phyloP scores from a whole-genome alignment of 2,888 invertebrate species.

The Helobdella robusta region DNA sequence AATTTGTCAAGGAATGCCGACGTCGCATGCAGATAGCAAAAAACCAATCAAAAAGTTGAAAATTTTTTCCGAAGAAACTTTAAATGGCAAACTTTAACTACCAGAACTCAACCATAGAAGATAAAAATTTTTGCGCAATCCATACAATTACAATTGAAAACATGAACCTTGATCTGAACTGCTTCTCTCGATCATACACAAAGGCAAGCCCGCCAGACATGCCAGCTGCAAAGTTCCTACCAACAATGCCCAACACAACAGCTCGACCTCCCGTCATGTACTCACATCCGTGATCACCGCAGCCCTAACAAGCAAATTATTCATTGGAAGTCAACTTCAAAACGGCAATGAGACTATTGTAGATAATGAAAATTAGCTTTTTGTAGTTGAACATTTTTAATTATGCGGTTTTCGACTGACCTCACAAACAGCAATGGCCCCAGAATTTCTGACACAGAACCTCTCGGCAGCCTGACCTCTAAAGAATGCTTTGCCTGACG shows the following conservation, averaged over 20 bases:
- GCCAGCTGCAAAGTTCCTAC: constrained; percentile 95
- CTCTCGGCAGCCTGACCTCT: constrained; percentile 92
- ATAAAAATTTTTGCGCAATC: constrained; percentile 26
- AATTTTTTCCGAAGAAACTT: background rate
- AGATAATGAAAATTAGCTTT: no score
- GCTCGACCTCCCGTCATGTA: constrained; percentile 95
- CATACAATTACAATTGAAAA: background rate
- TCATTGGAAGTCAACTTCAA: background rate
- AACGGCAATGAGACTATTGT: no score
- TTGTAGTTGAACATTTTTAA: no score
- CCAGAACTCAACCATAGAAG: background rate
- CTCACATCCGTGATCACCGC: constrained; percentile 98
- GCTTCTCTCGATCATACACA: constrained; percentile 65
- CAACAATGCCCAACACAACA: constrained; percentile 83
- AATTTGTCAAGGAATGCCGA: no score
- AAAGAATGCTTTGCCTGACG: constrained; percentile 67
- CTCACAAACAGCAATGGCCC: constrained; percentile 87
- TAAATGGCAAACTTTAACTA: background rate
- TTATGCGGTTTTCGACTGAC: constrained; percentile 46
- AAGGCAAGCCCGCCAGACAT: constrained; percentile 97
- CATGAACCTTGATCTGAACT: constrained; percentile 17
- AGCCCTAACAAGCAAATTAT: constrained; percentile 57
- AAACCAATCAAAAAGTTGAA: background rate
- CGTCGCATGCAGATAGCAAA: no score
- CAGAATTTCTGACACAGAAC: constrained; percentile 95